Percentiles rank a stretch among this genome's conserved stretches.
These are phyloP conservation scores for Pharmacophagus antenor DNA, from an alignment of 2,888 invertebrate species.

Conservation along the genomic window DNA sequence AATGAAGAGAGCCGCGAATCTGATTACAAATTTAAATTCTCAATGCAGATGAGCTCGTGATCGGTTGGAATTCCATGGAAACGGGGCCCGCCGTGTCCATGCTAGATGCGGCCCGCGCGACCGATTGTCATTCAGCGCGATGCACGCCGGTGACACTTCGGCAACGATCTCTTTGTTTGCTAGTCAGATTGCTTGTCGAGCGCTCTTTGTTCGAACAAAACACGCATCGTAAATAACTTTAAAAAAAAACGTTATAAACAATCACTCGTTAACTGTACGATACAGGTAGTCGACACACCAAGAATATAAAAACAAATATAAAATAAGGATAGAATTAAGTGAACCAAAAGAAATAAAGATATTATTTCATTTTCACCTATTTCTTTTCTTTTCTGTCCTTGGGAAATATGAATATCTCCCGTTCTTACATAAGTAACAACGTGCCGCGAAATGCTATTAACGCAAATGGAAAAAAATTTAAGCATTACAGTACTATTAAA, in stretches of 20 bases:
- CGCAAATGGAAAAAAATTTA: no score
- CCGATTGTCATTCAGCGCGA: conserved; percentile 49
- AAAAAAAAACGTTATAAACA: neutral
- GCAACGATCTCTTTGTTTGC: conserved; percentile 28
- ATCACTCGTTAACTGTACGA: neutral
- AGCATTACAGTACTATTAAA: no score
- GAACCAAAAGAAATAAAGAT: no score
- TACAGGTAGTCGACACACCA: neutral
- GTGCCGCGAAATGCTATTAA: no score
- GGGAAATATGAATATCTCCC: no score
- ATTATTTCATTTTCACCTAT: no score
- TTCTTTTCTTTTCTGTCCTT: no score
- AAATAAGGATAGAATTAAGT: no score
- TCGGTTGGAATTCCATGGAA: conserved; percentile 62
- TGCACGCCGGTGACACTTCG: conserved; percentile 21
- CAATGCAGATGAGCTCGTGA: conserved; percentile 63
- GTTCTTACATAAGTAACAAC: no score
- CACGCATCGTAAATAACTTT: conserved; percentile 14
- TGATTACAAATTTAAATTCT: conserved; percentile 73
- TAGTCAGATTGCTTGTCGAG: conserved; percentile 24
- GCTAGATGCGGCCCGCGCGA: conserved; percentile 44
- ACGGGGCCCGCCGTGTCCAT: conserved; percentile 55
- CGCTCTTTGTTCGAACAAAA: conserved; percentile 14
- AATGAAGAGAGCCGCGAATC: conserved; percentile 65
- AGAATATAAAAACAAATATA: neutral